Base-by-base conservation (phyloP, 2,797 vertebrate species). In the Prunella strophiata region DNA sequence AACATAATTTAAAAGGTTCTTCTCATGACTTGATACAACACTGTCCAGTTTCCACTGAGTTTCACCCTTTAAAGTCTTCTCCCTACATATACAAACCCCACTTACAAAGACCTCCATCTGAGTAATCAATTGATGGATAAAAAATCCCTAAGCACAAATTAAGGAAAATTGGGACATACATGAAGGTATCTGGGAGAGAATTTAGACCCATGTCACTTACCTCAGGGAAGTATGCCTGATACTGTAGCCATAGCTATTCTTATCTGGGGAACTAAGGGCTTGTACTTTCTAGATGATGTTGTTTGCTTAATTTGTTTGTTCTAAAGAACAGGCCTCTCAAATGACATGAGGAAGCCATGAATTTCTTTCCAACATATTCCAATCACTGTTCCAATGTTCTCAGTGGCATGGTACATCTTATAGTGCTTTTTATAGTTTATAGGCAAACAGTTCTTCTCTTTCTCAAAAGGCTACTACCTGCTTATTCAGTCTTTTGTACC, bases 161-260 rank as follows among this genome's bases (percentile, higher is more conserved):
- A 65, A 20, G 17, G 30, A 72, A 83, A 86, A 43, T 6, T 0
- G 0, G 16, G 51, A 59, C 21, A 63, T 6, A 45, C 3, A 4
- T 21, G 18, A 23, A 63, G 5, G 16, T 55, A 57, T 32, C 10
- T 86, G 9, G 6, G 4, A 80, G 13, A 77, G 18, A 84, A 54
- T 71, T 70, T 62, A 84, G 45, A 70, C 3, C 7, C 16, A 12
- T 23, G 23, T 16, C 7, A 1, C 29, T 79, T 58, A 32, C 36
- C 11, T 62, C 10, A 27, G 63, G n/a, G 36, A 87, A 32, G 10
- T 7, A 67, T 21, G n/a, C 8, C 26, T 85, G 11, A 26, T 47
- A 66, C 4, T 18, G 10, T 36, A 70, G 32, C 7, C n/a, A 63
- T 7, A 51, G 5, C 1, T 50, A 12, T 54, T 52, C 7, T 88